Base-by-base conservation (phyloP, 1,140 invertebrate species). In the Pantala flavescens region DNA sequence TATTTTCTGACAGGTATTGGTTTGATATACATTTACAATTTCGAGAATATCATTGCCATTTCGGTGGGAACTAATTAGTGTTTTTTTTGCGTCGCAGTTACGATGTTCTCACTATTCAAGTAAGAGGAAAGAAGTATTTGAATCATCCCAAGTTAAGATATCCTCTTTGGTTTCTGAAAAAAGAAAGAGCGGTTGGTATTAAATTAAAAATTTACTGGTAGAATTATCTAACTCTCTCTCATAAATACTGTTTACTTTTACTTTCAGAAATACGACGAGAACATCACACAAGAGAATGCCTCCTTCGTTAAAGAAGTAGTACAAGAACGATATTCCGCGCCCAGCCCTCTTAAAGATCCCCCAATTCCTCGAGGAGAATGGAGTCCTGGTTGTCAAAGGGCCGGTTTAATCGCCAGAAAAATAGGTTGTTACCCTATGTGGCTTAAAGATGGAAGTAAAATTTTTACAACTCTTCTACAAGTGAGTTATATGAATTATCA, bases 371-470 rank as follows among this genome's bases (percentile, higher is more conserved):
- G 83, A 79, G 82, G 84, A 19, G 81, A 88, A 78, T 97, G 93
- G 92, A 84, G 82, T 16, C 83, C 84, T 71, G 80, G 80, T 2
- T 87, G 89, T 9, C 84, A 85, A 76, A 86, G 97, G 80, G 88
- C 88, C 76, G 98, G 98, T 70, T 80, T 98, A 0, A 91, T 99
- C 81, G 96, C 91, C 0, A 87, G 90, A 74, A 99, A 99, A 85
- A 93, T 99, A 81, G 98, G 98, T 43, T 84, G 92, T 73, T 91
- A 97, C 82, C 95, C 95, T 16, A 84, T 98, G 81, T 99, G 96
- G 96, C 82, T 88, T 1, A 97, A 94, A 83, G 87, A 92, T 84
- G 97, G 97, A 0, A 87, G 87, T 79, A 90, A 87, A 85, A 82
- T 96, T 74, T 78, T 84, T 0, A 89, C 92, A 2, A 98, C 96